phyloP scores from a whole-genome alignment of 2,113 vertebrate genomes.

The Corythornis cristatus region DNA sequence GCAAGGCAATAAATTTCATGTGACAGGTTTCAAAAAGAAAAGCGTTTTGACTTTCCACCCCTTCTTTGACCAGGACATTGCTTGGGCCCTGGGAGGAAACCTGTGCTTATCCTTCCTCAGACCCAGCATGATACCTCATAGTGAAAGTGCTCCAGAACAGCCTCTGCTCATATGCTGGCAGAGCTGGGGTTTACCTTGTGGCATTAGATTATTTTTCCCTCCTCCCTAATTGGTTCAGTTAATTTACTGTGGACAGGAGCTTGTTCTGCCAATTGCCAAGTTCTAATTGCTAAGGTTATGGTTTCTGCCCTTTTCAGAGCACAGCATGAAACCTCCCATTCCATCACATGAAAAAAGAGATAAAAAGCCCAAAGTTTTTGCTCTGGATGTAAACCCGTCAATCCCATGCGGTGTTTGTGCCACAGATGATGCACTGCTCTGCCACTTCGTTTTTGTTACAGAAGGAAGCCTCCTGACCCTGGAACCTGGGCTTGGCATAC shows the following conservation, averaged over 20 bases:
- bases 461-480: not conserved
- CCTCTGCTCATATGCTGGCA: not conserved
- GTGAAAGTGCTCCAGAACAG: not conserved
- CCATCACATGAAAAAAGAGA: not conserved
- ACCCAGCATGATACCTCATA: not conserved
- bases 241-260: conserved; percentile 43
- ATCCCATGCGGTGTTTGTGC: fast-evolving
- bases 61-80: not conserved
- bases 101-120: not conserved
- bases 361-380: not conserved
- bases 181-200: not conserved
- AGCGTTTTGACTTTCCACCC: not conserved
- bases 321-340: conserved; percentile 32
- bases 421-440: not conserved
- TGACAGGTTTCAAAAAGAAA: not conserved
- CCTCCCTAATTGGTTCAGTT: conserved; percentile 10
- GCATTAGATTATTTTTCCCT: not conserved
- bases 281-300: conserved; percentile 62
- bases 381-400: not conserved
- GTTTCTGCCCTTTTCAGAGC: conserved; percentile 41
- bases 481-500: not conserved
- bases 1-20: not conserved
- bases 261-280: conserved; percentile 61
- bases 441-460: not conserved
- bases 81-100: not conserved